Percentiles rank a stretch among this genome's conserved stretches.
These are phyloP conservation scores for Myotis daubentonii DNA, from an alignment of 2,797 vertebrate species.

Conservation along the genomic window DNA sequence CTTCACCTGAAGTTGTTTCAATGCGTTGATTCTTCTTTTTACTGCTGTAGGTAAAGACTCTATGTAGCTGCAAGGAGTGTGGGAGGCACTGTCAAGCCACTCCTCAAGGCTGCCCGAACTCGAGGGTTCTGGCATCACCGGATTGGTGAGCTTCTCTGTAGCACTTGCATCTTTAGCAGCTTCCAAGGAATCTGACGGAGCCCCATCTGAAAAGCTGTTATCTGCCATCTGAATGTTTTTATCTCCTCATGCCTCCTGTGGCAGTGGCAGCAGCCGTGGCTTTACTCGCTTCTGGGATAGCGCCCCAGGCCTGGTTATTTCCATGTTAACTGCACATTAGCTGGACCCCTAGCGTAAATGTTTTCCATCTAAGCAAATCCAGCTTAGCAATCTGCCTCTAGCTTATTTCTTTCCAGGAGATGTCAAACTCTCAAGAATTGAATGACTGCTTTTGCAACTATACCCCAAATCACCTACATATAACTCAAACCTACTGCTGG, in stretches of 20 bases:
- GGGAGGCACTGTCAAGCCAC: conserved; percentile 87
- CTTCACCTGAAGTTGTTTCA: conserved; percentile 97
- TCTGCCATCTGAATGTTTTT: too few species aligned
- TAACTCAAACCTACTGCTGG: conserved; percentile 11
- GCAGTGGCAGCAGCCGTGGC: too few species aligned
- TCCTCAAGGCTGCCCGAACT: conserved; percentile 90
- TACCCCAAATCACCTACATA: neutral
- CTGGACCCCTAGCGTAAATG: neutral
- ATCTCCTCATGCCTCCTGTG: too few species aligned
- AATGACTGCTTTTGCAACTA: neutral
- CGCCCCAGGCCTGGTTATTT: neutral
- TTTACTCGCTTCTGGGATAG: too few species aligned
- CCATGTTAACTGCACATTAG: neutral
- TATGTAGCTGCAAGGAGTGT: conserved; percentile 90
- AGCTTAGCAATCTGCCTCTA: conserved; percentile 16
- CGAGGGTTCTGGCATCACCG: conserved; percentile 91
- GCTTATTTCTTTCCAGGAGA: neutral
- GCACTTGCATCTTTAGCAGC: conserved; percentile 83
- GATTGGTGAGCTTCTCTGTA: conserved; percentile 88
- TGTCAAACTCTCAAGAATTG: conserved; percentile 39
- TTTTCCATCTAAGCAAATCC: conserved; percentile 4
- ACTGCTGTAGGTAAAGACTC: conserved; percentile 95
- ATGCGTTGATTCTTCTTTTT: conserved; percentile 94
- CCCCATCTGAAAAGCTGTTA: conserved; percentile 85
- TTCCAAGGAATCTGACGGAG: conserved; percentile 84